Evolutionary conservation across 2,113 vertebrate genomes (phyloP).

Genomic region (Boulengeromyrus knoepffleri): DNA sequence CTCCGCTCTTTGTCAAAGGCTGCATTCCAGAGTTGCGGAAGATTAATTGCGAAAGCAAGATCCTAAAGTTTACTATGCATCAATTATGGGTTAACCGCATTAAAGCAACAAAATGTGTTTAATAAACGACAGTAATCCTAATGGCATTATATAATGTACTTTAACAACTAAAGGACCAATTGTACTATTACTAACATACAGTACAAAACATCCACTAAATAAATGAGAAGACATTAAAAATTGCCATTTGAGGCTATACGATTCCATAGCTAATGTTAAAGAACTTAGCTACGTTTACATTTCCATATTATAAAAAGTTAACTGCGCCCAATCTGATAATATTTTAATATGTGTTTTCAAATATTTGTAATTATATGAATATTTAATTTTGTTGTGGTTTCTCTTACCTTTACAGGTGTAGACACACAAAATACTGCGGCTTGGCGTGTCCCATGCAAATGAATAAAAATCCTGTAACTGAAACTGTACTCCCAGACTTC

Average conservation of each 20-base stretch:
- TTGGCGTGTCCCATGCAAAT: background rate
- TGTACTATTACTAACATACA: background rate
- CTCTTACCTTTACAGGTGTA: slow-evolving; percentile 12
- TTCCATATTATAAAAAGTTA: background rate
- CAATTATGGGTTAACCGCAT: background rate
- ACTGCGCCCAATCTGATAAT: background rate
- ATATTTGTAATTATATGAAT: background rate
- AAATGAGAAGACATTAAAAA: slow-evolving; percentile 29
- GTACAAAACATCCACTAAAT: background rate
- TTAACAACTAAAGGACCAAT: background rate
- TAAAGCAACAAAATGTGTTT: background rate
- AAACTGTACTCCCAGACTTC: slow-evolving; percentile 12
- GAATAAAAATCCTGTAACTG: slow-evolving; percentile 10
- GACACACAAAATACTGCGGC: background rate
- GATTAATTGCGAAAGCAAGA: background rate
- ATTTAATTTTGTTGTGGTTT: background rate
- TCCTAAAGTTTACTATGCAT: background rate
- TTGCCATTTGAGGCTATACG: background rate
- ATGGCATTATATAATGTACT: background rate
- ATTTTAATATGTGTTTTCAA: background rate
- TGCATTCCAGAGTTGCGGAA: background rate
- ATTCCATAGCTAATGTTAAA: background rate
- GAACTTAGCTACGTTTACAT: background rate
- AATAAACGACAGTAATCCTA: background rate
- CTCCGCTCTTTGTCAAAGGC: background rate